Base-by-base conservation (phyloP, 2,797 vertebrate genomes). In the Sebastes nivosus region DNA sequence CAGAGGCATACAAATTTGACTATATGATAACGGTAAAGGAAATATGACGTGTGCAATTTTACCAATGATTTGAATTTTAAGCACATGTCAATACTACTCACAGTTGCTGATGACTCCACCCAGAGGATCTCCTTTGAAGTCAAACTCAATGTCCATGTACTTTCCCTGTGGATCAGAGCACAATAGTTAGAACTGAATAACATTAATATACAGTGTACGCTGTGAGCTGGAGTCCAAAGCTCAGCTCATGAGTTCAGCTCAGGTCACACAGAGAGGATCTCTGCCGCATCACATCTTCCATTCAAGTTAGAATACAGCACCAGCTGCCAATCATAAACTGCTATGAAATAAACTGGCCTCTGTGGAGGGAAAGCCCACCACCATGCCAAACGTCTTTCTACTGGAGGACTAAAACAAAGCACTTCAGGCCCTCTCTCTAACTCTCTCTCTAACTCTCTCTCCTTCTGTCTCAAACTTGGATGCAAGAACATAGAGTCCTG, bases 111-210 rank as follows among this genome's bases (percentile, higher is more conserved):
- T 99, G 90, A 99, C 99, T 92, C 99, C 99, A 71, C 99, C 99
- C 79, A 99, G 95, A 0, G 99, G 99, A 89, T 99, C 99, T 32
- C 99, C 99, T 95, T 98, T 99, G 94, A 99, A 99, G 95, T 99
- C 98, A 95, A 99, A 99, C 92, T 99, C 99, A 24, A 99, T 99
- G 92, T 99, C 99, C 99, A 99, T 99, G 86, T 99, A 99, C 93
- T 99, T 99, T 24, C 99, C 99, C 98, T 99, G 94, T 65, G 58
- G 87, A 96, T 88, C 81, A 75, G 89, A 94, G 42, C 58, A 11
- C 88, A 68, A 67, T 79, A 73, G 72, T 91, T 63, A 86, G 8
- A 55, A 20, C 18, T 46, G 20, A 64, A 46, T 2, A 54, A 63
- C 25, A 16, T 30, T 10, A 30, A 66, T 30, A 50, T 16, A 52